Evolutionary conservation across 2,888 invertebrate genomes (phyloP), one percentile per base, ranked within the genome.

Genomic region (Phoenoteleia sp.): DNA sequence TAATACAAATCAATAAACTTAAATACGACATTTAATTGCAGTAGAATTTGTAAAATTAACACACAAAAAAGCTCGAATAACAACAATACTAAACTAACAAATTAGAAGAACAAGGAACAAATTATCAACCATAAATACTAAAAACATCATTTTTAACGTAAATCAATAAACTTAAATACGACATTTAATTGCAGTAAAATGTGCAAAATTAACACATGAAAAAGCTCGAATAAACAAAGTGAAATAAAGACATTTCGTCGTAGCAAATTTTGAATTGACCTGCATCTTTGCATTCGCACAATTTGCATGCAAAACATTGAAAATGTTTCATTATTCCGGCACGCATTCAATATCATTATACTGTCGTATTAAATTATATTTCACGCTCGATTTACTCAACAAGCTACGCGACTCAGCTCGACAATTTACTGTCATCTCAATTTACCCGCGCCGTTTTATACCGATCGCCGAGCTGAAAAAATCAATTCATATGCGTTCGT

Each of bases 321-420:
- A 79, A 84, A 74, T 79, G 58, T 79, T 79, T 79, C 79, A 79
- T 84, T 75, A 84, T 84, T 84, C 83, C 83, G 69, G 75, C 49
- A 79, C 75, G 79, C 74, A 84, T 84, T 84, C 74, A 79, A 84
- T 79, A 79, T 75, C 77, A 79, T 84, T 75, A 80, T 62, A 80
- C 64, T 84, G 84, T 84, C 84, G 80, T 75, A 84, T 84, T 84
- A 84, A 79, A 84, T 84, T 84, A 79, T 84, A 84, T 80, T 80
- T 74, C 75, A 84, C 79, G 84, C 84, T 79, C 84, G 84, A 84
- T 84, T 83, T 84, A 66, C 71, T 77, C 74, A 58, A 79, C 84
- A 79, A 79, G 84, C 84, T 74, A 49, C 74, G 75, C 79, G 79
- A 80, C 74, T 84, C 79, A 47, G 67, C 75, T 79, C 83, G 79